Base-by-base conservation (phyloP, 2,888 invertebrate genomes). In the Drosophila rellima region DNA sequence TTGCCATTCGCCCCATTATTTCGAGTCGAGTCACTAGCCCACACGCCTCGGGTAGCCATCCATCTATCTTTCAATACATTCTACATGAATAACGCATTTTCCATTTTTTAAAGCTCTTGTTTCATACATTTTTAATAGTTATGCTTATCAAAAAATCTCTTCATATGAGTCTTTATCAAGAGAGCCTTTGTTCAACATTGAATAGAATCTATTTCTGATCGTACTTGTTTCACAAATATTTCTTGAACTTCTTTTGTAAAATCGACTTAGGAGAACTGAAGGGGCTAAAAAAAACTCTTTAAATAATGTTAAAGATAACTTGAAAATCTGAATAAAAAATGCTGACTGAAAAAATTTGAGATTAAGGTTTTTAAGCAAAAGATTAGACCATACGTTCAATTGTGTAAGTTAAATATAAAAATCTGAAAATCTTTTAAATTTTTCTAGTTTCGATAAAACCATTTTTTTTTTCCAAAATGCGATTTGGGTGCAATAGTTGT, bases 21-120 rank as follows among this genome's bases (percentile, higher is more conserved):
- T 37, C n/a, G 6, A 47, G 29, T n/a, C 44, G 23, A 37, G 39
- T 39, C 57, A 60, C 17, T 44, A 44, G 56, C 57, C 48, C 45
- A 68, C 37, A 40, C 26, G 50, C 54, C 23, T 44, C 23, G 37
- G 62, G 50, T 50, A 35, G 40, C 54, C 18, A 44, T 52, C 52
- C 13, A 40, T 47, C 50, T 26, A 18, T 33, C 26, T 15, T 45
- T 57, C 5, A 23, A 48, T 47, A 20, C 18, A 40, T 40, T 15
- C 26, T 0, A 45, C n/a, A 8, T 23, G 7, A 7, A n/a, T 40
- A 45, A 11, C 23, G 10, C 15, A 23, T 52, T 52, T 51, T 18
- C 6, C 42, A 51, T 35, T 35, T 61, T 35, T 37, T 35, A 17
- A 33, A 42, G 20, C 18, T 33, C 23, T 44, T 29, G 17, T 52